Conservation (phyloP, 2,888 invertebrate species). For the Aricia artaxerxes region DNA sequence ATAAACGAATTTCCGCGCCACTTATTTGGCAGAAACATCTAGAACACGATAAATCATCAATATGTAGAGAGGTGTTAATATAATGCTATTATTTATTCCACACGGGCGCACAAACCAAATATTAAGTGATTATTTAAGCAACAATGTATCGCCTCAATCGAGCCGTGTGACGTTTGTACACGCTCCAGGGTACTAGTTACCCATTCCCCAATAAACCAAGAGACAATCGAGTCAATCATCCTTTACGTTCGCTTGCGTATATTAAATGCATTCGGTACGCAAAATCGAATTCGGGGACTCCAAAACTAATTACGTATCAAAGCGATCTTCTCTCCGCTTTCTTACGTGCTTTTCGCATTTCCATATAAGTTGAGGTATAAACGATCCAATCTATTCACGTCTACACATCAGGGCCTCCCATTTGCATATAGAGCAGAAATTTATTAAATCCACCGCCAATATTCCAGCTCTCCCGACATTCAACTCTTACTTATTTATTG, state of each 20-base stretch:
- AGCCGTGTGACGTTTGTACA: not conserved
- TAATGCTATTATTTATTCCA: not conserved
- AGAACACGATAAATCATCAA: not conserved
- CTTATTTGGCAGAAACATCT: not conserved
- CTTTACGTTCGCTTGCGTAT: conserved; percentile 54
- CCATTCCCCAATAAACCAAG: conserved; percentile 24
- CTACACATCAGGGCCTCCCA: conserved; percentile 80
- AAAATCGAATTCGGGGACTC: conserved; percentile 64
- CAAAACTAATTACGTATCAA: conserved; percentile 79
- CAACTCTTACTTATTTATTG: conserved; percentile 72
- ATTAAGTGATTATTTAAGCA: conserved; percentile 17
- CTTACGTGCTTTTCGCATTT: conserved; percentile 80
- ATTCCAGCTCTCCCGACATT: conserved; percentile 75
- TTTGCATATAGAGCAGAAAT: conserved; percentile 81
- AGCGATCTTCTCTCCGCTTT: conserved; percentile 77
- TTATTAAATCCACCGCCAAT: conserved; percentile 81
- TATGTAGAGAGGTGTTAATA: not conserved
- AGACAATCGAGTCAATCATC: conserved; percentile 56
- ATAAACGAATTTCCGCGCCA: not conserved
- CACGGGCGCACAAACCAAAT: conserved; percentile 3
- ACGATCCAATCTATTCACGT: conserved; percentile 81
- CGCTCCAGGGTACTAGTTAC: conserved; percentile 20
- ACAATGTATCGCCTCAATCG: conserved; percentile 1
- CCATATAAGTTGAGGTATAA: conserved; percentile 81
- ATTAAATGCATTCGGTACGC: conserved; percentile 57